These are phyloP conservation scores for Drosophila bifasciata DNA, from an alignment of 1,140 invertebrate genomes.

Conservation along the genomic window DNA sequence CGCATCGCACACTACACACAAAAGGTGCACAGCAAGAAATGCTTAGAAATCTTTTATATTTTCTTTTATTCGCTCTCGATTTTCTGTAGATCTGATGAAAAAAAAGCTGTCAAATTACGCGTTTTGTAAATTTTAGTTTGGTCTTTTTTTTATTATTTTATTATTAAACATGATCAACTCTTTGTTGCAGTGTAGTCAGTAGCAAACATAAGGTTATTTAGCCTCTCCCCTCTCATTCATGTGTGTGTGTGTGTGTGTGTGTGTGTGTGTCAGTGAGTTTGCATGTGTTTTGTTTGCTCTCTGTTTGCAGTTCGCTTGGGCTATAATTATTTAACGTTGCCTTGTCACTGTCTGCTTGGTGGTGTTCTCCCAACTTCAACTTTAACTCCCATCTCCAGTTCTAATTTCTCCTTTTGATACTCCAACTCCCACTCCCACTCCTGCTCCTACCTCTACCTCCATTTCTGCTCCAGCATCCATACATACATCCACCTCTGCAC, in stretches of 20 bases:
- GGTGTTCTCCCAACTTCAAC: background rate
- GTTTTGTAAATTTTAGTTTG: too few relatives aligned
- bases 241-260: slow-evolving; percentile 2
- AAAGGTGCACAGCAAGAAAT: too few relatives aligned
- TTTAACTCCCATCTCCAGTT: background rate
- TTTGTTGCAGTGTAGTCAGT: too few relatives aligned
- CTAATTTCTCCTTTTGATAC: too few relatives aligned
- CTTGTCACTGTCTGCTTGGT: slow-evolving; percentile 61
- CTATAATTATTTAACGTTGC: slow-evolving; percentile 79
- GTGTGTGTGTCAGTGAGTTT: slow-evolving; percentile 1
- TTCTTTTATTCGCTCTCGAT: too few relatives aligned
- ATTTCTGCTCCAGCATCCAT: background rate
- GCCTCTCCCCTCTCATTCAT: slow-evolving; percentile 32
- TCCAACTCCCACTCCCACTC: background rate
- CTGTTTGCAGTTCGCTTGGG: slow-evolving; percentile 76
- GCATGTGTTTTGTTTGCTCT: slow-evolving; percentile 42
- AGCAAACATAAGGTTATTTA: slow-evolving; percentile 42
- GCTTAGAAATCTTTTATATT: too few relatives aligned
- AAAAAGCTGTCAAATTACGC: background rate
- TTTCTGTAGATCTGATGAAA: too few relatives aligned
- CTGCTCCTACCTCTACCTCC: slow-evolving; percentile 1
- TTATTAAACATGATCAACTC: too few relatives aligned
- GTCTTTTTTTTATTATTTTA: background rate
- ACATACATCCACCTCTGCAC: slow-evolving; percentile 8
- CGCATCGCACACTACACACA: background rate